phyloP scores from a whole-genome alignment of 2,113 vertebrate species.

The Lepus americanus region DNA sequence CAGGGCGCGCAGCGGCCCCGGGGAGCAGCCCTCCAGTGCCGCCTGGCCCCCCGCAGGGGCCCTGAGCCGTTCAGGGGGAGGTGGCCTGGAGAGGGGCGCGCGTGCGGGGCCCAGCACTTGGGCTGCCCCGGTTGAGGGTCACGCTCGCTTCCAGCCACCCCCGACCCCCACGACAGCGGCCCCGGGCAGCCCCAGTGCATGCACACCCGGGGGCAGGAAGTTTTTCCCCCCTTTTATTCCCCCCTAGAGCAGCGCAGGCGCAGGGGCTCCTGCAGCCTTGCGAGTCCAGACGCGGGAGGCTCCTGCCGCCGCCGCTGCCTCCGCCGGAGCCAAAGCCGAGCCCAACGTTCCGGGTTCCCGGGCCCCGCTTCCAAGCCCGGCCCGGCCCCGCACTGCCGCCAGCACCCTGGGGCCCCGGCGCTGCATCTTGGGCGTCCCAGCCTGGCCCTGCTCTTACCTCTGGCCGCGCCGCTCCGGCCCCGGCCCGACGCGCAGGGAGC shows the following conservation, averaged over 20 bases:
- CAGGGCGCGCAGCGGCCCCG: not conserved
- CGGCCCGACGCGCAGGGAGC: slow-evolving; percentile 67
- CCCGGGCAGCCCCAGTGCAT: not conserved
- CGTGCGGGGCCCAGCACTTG: slow-evolving; percentile 52
- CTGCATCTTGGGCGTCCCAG: slow-evolving; percentile 19
- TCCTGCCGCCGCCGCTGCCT: slow-evolving; percentile 58
- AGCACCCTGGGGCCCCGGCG: slow-evolving; percentile 20
- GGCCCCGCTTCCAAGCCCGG: slow-evolving; percentile 48
- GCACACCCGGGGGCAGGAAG: slow-evolving; percentile 76
- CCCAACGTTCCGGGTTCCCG: slow-evolving; percentile 39
- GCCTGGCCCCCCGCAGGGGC: slow-evolving; percentile 65
- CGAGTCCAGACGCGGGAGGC: slow-evolving; percentile 79
- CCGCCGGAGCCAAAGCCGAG: slow-evolving; percentile 42
- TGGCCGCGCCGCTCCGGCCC: slow-evolving; percentile 74
- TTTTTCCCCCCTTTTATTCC: slow-evolving; percentile 62
- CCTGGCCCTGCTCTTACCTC: slow-evolving; percentile 74
- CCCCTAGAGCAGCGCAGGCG: slow-evolving; percentile 75
- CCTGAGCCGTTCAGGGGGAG: slow-evolving; percentile 64
- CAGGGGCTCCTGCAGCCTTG: slow-evolving; percentile 75
- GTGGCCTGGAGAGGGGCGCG: slow-evolving; percentile 60
- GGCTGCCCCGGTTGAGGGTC: not conserved
- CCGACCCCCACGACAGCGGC: not conserved
- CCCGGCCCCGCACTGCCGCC: slow-evolving; percentile 41
- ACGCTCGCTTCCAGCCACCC: not conserved
- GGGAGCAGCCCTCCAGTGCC: slow-evolving; percentile 27